Base-by-base conservation (phyloP, 2,888 invertebrate genomes). In the Chloromyia formosa region DNA sequence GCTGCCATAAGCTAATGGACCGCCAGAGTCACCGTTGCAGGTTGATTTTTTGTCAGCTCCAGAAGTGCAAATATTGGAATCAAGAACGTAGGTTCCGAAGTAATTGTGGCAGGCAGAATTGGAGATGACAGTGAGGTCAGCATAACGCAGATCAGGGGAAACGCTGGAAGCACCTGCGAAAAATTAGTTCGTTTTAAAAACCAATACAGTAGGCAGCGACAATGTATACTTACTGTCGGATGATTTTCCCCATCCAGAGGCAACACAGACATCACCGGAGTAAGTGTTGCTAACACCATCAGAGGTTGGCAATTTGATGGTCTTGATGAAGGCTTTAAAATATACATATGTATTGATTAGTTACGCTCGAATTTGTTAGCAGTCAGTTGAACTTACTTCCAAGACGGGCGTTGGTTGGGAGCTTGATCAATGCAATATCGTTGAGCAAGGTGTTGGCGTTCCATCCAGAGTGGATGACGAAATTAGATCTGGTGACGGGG, bases 1-100 rank as follows among this genome's bases (percentile, higher is more conserved):
- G 1, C 81, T 81, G 14, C 62, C 73, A 20, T 9, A 16, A 18
- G 82, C 85, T 66, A 84, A 76, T 1, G 84, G 84, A 18, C 84
- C 84, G 27, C 84, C 84, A 7, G 86, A 86, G 76, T 87, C 87
- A 0, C 87, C 87, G 23, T 83, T 85, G 80, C 88, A 88, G 1
- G 86, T 84, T 61, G 86, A 85, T 53, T 82, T 83, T 0, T 83
- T 82, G 22, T 81, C 80, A 40, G 75, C 71, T 49, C 83, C 84
- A 66, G 83, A 84, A 1, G 86, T 84, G 79, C 88, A 88, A 23
- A 88, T 84, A 40, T 56, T 71, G 10, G 18, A 16, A 20, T 9
- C 12, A 10, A 14, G 56, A 9, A 71, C 71, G 18, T 71, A 71
- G 4, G 20, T 10, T 40, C 56, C 56, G 22, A 71, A 71, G 58